Evolutionary conservation across 2,113 vertebrate genomes (phyloP), one percentile per base, ranked within the genome.

Genomic region (Tilapia sparmanii): DNA sequence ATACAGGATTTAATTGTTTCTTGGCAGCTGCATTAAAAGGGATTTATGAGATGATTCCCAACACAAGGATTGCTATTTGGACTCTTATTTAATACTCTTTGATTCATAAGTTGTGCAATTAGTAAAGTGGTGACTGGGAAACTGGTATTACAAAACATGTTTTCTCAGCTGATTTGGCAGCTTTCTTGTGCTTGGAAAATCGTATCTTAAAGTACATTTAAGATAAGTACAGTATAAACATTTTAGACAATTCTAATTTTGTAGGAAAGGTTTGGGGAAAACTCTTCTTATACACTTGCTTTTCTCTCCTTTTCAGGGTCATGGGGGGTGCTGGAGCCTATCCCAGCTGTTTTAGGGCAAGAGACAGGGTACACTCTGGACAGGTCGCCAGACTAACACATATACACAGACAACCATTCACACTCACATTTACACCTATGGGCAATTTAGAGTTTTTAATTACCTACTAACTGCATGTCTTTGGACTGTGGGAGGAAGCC

Each of bases 1-100:
- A 93, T 90, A 53, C 59, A 57, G n/a, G 33, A 50, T 83, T 85
- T 88, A 89, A 92, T 88, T 84, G 68, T 66, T 31, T 82, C 26
- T 73, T 42, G 52, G 73, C 22, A 50, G 55, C 79, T 87, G 81
- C 4, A 81, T 84, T 85, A 54, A 24, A 52, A 50, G 9, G 18
- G 31, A 73, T 84, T 89, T 38, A 76, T 63, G 13, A 79, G 81
- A 57, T 71, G 66, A 80, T 33, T 33, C 10, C 35, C 53, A 78
- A 78, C 45, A 54, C 63, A 89, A 57, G 3, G 22, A 80, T 24
- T 45, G 52, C n/a, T 82, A 80, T 82, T 84, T 59, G 87, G 33
- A 85, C 6, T 82, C 87, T 53, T 55, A 84, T 89, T 31, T 52
- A 42, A 50, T 15, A 19, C 40, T 68, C 22, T 63, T 63, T 19